Evolutionary conservation across 2,113 vertebrate species (phyloP).

Genomic region (Brachyhypopomus occidentalis): DNA sequence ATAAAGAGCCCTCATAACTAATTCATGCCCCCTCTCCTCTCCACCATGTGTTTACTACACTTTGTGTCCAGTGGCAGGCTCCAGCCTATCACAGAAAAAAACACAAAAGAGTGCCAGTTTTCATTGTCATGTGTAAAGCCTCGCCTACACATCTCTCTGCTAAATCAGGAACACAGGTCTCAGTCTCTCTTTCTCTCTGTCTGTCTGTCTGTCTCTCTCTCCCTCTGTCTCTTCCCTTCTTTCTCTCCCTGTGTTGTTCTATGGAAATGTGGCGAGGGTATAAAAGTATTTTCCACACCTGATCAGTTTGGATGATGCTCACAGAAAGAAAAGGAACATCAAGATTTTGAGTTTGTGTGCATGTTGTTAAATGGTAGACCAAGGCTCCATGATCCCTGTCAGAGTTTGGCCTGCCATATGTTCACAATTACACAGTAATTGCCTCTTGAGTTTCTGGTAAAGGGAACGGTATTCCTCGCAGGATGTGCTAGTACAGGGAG

Average conservation of each 20-base stretch:
- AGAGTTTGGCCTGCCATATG: conserved; percentile 28
- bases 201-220: not conserved
- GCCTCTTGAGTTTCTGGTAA: conserved; percentile 27
- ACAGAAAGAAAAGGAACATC: conserved; percentile 13
- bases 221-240: not conserved
- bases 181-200: conserved; percentile 1
- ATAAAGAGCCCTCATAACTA: conserved; percentile 46
- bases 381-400: conserved; percentile 28
- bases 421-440: conserved; percentile 42
- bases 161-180: conserved; percentile 22
- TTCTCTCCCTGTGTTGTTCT: not conserved
- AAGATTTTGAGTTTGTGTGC: not conserved
- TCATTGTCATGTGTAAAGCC: conserved; percentile 37
- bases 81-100: conserved; percentile 22
- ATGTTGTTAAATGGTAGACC: conserved; percentile 11
- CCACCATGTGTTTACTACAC: conserved; percentile 35
- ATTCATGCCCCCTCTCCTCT: conserved; percentile 41
- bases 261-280: conserved; percentile 17
- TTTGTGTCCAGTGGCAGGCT: conserved; percentile 34
- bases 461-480: not conserved
- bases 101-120: conserved; percentile 21
- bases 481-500: conserved; percentile 1
- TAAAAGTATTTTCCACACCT: conserved; percentile 22
- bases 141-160: not conserved
- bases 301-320: conserved; percentile 4